Conservation (phyloP, 2,888 invertebrate genomes). For the Germaria angustata region DNA sequence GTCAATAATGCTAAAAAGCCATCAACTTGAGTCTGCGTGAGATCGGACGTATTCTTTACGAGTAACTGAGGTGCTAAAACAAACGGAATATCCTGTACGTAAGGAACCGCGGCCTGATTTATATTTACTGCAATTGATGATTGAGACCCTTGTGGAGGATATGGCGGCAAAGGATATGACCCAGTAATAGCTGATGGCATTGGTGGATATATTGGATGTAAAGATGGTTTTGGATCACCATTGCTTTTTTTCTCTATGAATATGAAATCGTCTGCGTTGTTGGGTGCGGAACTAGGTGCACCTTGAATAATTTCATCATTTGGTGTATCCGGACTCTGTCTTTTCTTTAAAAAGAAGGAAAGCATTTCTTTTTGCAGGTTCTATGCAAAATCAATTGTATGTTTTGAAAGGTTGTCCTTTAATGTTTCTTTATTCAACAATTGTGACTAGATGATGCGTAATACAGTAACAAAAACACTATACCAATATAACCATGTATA, state of each 20-base stretch:
- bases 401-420: not conserved
- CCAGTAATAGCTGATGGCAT: constrained; percentile 68
- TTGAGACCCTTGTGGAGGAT: constrained; percentile 53
- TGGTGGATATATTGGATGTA: constrained; percentile 70
- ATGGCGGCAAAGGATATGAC: constrained; percentile 69
- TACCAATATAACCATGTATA: too few relatives aligned
- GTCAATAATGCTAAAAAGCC: constrained; percentile 76
- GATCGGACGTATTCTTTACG: constrained; percentile 71
- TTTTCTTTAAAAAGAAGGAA: constrained; percentile 76
- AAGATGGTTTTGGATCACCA: constrained; percentile 59
- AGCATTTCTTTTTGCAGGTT: constrained; percentile 71
- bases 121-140: not conserved
- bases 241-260: constrained; percentile 72
- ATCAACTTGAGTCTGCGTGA: constrained; percentile 76
- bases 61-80: constrained; percentile 74
- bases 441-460: constrained; percentile 42
- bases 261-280: constrained; percentile 75
- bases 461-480: constrained; percentile 35
- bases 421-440: not conserved
- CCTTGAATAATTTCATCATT: constrained; percentile 70
- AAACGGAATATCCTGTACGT: constrained; percentile 77
- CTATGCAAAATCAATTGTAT: not conserved
- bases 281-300: constrained; percentile 58
- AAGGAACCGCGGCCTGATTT: constrained; percentile 70
- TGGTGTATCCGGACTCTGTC: constrained; percentile 72